Conservation (phyloP, 2,888 invertebrate genomes). For the Melipona bicolor region DNA sequence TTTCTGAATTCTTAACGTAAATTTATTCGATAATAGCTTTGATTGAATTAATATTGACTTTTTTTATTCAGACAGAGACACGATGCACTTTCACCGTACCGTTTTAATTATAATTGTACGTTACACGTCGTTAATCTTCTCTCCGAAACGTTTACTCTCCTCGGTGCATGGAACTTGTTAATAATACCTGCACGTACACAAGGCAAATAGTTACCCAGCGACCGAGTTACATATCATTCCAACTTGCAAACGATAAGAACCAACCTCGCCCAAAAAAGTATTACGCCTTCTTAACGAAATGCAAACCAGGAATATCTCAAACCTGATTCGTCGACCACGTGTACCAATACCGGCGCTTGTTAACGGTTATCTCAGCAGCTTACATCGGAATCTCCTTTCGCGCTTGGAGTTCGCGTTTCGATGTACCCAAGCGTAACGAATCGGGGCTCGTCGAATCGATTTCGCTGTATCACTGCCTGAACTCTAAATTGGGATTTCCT, state of each 20-base stretch:
- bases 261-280: background rate
- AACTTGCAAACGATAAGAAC: background rate
- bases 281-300: slow-evolving; percentile 1
- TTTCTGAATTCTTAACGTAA: too few relatives aligned
- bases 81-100: too few relatives aligned
- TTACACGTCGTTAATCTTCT: too few relatives aligned
- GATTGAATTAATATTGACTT: too few relatives aligned
- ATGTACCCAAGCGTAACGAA: slow-evolving; percentile 29
- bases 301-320: background rate
- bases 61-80: too few relatives aligned
- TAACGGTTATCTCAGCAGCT: slow-evolving; percentile 4
- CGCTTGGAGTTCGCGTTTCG: background rate
- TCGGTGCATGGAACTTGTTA: background rate
- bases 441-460: slow-evolving; percentile 3
- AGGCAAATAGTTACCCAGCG: background rate
- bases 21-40: too few relatives aligned
- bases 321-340: slow-evolving; percentile 1
- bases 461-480: slow-evolving; percentile 4
- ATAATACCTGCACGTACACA: background rate
- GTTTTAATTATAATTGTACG: too few relatives aligned
- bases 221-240: background rate
- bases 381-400: background rate
- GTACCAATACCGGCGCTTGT: background rate
- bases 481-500: slow-evolving; percentile 3
- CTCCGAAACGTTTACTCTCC: too few relatives aligned